Evolutionary conservation across 2,797 vertebrate species (phyloP), one percentile per base, ranked within the genome.

Genomic region (Tiaroga cobitis): DNA sequence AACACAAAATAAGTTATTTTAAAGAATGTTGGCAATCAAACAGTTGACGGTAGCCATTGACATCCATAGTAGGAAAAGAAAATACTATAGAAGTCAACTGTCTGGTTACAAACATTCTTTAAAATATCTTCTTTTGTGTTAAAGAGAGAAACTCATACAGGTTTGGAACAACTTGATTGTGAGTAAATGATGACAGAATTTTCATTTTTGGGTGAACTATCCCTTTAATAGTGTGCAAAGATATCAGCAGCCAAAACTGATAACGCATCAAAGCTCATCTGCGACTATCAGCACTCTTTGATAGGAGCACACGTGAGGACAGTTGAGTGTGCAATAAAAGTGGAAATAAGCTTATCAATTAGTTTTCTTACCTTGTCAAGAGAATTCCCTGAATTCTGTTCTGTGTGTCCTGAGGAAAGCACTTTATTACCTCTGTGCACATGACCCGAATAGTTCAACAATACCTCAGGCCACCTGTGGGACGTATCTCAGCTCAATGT

Each of bases 271-370:
- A 75, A 80, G 77, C 73, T 72, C 24, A 34, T 19, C 26, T 70
- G 63, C 16, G 1, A 32, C 65, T 41, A 21, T 59, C 76, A 85
- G 59, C 21, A 56, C 11, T 73, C 59, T 69, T 43, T 87, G 67
- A 80, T 84, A 81, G 37, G 61, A 86, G 61, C 73, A 59, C 86
- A 70, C 21, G 79, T 87, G 84, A 81, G 18, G 76, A 41, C 16
- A 19, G 37, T 61, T 83, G 29, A 56, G 32, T 39, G 68, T 72
- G 26, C 63, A 32, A 43, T 70, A 59, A 84, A 83, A 67, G 10
- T 24, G 34, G 2, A 77, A 83, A 77, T 69, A 56, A 24, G 61
- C 34, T 77, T 49, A 68, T 69, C 34, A 70, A 59, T 56, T 16
- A 24, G 18, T 34, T 59, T 15, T 54, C 83, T 85, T 85, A 78